A percentile compares a stretch with the other conserved stretches of the same genome.
Conservation (phyloP, 2,113 vertebrate species). For the Corythaeola cristata region DNA sequence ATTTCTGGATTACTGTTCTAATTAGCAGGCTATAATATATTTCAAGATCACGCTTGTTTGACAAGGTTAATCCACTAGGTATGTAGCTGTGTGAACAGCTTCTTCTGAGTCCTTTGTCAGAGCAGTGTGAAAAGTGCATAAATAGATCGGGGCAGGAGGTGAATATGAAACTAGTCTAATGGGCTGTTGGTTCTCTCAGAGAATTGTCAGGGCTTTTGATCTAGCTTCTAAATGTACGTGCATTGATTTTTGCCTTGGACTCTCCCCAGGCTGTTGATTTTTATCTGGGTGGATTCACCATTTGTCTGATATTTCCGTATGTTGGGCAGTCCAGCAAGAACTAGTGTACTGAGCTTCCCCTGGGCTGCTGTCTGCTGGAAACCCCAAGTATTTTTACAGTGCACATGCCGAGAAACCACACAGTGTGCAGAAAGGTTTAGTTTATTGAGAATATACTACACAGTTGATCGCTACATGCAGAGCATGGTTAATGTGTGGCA, state of each 20-base stretch:
- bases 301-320: not conserved
- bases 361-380: not conserved
- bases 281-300: not conserved
- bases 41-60: rapidly evolving
- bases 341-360: not conserved
- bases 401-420: not conserved
- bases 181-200: not conserved
- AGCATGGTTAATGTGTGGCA: not conserved
- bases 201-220: not conserved
- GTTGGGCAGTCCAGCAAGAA: not conserved
- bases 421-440: not conserved
- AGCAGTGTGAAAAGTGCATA: not conserved
- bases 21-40: not conserved
- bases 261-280: not conserved
- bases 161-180: not conserved
- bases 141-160: not conserved
- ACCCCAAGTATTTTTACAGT: no score
- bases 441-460: not conserved
- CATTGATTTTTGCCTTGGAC: not conserved
- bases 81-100: not conserved
- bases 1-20: not conserved
- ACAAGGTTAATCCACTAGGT: not conserved
- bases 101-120: not conserved
- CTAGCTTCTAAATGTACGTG: not conserved
- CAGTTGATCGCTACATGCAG: not conserved